Conservation (phyloP, 2,113 vertebrate genomes). For the Pseudopodoces humilis region DNA sequence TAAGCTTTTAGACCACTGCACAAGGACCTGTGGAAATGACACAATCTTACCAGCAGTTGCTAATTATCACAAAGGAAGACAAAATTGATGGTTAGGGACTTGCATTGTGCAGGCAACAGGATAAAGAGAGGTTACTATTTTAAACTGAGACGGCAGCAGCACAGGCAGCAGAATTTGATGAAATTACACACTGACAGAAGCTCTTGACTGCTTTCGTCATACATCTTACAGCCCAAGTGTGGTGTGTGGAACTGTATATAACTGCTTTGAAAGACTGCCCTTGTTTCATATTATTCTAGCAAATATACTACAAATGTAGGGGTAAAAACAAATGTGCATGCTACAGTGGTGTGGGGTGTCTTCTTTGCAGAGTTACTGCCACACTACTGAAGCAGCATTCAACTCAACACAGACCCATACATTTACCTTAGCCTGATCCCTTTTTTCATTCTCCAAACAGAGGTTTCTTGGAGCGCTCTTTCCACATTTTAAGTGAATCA, state of each 20-base stretch:
- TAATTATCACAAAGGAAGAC: not conserved
- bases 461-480: not conserved
- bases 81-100: not conserved
- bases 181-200: not conserved
- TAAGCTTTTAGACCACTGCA: not conserved
- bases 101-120: not conserved
- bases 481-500: not conserved
- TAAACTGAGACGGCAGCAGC: not conserved
- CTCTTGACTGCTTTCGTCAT: not conserved
- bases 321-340: not conserved
- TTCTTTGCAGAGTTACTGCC: not conserved
- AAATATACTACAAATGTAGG: not conserved
- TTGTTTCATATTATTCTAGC: not conserved
- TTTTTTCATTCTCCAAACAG: not conserved
- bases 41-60: not conserved
- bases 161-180: not conserved
- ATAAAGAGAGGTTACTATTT: conserved; percentile 29
- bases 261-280: not conserved
- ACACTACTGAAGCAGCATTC: not conserved
- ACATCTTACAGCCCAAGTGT: not conserved
- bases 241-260: not conserved
- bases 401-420: not conserved
- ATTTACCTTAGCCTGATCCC: not conserved
- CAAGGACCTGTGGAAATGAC: rapidly evolving
- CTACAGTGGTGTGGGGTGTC: not conserved